These are phyloP conservation scores for Terebella lapidaria DNA, from an alignment of 2,888 invertebrate genomes.

Conservation along the genomic window DNA sequence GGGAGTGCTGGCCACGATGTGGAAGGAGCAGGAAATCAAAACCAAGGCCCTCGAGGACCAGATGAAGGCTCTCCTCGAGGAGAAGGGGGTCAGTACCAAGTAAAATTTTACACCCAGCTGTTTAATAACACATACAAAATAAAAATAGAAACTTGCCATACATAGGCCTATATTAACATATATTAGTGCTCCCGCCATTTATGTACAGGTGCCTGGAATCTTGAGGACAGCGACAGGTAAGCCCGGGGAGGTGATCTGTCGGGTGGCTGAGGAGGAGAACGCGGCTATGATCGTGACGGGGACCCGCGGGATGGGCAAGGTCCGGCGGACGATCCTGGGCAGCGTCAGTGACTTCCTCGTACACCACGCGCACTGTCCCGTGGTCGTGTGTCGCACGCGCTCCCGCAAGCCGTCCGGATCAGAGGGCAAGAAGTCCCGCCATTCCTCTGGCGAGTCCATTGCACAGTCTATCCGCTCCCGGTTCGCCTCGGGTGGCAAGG, in stretches of 20 bases:
- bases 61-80: conserved; percentile 25
- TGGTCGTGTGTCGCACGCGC: conserved; percentile 24
- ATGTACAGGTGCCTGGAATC: conserved; percentile 24
- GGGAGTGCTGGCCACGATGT: conserved; percentile 29
- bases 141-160: no score
- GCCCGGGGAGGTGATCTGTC: conserved; percentile 25
- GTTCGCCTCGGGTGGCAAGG: neutral
- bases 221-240: conserved; percentile 25
- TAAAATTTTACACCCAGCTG: no score
- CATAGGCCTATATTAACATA: neutral
- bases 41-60: conserved; percentile 25
- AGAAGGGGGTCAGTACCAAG: conserved; percentile 21
- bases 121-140: no score
- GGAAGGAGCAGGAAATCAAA: conserved; percentile 28
- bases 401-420: conserved; percentile 6
- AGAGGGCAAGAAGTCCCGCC: conserved; percentile 17
- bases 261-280: conserved; percentile 24
- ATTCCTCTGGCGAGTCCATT: conserved; percentile 25
- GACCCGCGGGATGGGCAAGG: conserved; percentile 24
- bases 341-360: conserved; percentile 27
- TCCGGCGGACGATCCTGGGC: conserved; percentile 24
- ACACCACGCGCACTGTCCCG: conserved; percentile 29
- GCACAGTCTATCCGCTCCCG: neutral
- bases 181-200: neutral
- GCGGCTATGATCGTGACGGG: conserved; percentile 25